Conservation (phyloP, 2,888 invertebrate genomes). For the Coleophora flavipennella region DNA sequence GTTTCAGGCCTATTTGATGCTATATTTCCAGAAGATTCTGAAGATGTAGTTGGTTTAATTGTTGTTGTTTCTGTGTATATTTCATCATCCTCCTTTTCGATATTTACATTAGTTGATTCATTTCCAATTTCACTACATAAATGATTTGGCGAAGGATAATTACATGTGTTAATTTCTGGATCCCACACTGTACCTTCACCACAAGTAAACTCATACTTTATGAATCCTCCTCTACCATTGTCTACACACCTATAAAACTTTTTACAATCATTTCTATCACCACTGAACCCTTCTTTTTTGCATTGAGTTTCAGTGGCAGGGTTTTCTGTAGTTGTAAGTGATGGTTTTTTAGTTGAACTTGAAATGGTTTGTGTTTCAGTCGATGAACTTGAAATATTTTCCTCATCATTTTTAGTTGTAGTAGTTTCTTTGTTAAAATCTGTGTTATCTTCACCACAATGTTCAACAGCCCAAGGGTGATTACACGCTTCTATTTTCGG, state of each 20-base stretch:
- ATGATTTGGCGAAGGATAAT: conserved; percentile 46
- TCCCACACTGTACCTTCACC: conserved; percentile 86
- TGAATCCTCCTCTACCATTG: conserved; percentile 71
- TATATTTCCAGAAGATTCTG: conserved; percentile 5
- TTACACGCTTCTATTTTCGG: conserved; percentile 70
- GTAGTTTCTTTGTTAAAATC: conserved; percentile 6
- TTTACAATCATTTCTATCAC: conserved; percentile 77
- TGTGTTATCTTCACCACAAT: conserved; percentile 3
- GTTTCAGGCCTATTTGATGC: conserved; percentile 15
- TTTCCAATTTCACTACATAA: conserved; percentile 2
- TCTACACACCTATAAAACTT: conserved; percentile 85
- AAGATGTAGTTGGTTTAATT: conserved; percentile 13
- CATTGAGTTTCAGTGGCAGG: conserved; percentile 22
- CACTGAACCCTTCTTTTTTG: conserved; percentile 76
- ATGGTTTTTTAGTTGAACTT: too few species aligned
- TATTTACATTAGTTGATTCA: conserved; percentile 8
- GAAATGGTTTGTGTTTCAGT: too few species aligned
- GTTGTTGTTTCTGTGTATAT: conserved; percentile 16
- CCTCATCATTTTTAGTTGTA: neutral
- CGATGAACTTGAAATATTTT: conserved; percentile 1
- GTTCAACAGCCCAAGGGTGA: conserved; percentile 48
- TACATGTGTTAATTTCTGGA: conserved; percentile 76
- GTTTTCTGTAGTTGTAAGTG: neutral
- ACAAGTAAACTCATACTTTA: conserved; percentile 80
- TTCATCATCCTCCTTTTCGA: conserved; percentile 15